Evolutionary conservation across 2,888 invertebrate species (phyloP).

Genomic region (Zele albiditarsus): DNA sequence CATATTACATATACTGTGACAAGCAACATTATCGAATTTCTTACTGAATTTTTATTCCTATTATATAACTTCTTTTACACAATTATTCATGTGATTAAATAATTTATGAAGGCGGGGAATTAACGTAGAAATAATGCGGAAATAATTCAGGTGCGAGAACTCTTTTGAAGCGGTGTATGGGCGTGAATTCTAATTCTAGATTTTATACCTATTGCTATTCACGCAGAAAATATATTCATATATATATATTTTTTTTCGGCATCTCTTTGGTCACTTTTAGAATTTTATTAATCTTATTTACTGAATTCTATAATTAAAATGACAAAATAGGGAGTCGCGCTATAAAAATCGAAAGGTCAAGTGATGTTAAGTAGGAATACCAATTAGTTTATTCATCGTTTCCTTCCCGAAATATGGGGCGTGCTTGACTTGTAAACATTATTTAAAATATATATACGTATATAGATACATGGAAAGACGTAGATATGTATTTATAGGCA

Average conservation of each 20-base stretch:
- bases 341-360: slow-evolving; percentile 57
- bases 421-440: slow-evolving; percentile 32
- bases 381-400: slow-evolving; percentile 61
- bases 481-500: background rate
- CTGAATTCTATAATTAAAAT: slow-evolving; percentile 56
- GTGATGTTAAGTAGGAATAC: slow-evolving; percentile 62
- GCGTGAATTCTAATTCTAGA: background rate
- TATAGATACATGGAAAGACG: background rate
- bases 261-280: slow-evolving; percentile 45
- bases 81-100: background rate
- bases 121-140: background rate
- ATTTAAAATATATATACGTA: background rate
- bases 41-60: slow-evolving; percentile 42
- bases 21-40: slow-evolving; percentile 55
- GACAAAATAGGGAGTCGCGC: slow-evolving; percentile 55
- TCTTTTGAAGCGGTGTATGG: background rate
- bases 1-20: background rate
- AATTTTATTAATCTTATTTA: slow-evolving; percentile 53
- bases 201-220: background rate
- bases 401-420: slow-evolving; percentile 59
- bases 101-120: background rate
- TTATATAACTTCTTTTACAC: background rate
- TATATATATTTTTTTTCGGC: slow-evolving; percentile 1
- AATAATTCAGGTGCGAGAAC: background rate
- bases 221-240: background rate